Percentiles rank a stretch among this genome's conserved stretches.
These are phyloP conservation scores for Isaurus tuberculatus DNA, from an alignment of 92 coral and sea anemone genomes.

Conservation along the genomic window DNA sequence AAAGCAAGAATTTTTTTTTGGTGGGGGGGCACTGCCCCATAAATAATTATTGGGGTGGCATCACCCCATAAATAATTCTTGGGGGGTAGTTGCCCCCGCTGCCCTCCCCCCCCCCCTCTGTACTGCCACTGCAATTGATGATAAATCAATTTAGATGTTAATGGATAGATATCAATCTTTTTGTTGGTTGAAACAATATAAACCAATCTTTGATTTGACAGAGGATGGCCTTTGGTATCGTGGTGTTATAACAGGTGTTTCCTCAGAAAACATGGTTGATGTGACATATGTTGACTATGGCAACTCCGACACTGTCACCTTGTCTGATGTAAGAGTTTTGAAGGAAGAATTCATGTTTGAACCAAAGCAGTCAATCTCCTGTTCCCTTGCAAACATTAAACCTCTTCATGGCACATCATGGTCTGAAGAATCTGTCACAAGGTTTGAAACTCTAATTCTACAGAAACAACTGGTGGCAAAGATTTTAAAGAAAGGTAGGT, in stretches of 20 bases:
- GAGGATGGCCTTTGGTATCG: slow-evolving; percentile 82
- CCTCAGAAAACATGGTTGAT: slow-evolving; percentile 44
- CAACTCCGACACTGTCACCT: slow-evolving; percentile 59
- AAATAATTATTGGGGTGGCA: too few relatives aligned
- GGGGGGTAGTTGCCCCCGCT: too few relatives aligned
- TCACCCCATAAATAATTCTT: too few relatives aligned
- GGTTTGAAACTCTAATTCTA: slow-evolving; percentile 58
- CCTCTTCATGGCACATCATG: slow-evolving; percentile 58
- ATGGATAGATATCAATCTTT: too few relatives aligned
- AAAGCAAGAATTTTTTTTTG: too few relatives aligned
- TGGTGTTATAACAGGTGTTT: slow-evolving; percentile 53
- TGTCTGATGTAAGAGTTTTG: slow-evolving; percentile 62
- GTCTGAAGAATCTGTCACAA: slow-evolving; percentile 59
- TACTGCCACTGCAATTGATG: too few relatives aligned
- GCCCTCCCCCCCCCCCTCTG: too few relatives aligned
- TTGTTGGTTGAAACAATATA: not conserved
- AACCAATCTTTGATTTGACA: slow-evolving; percentile 3
- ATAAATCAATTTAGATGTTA: not conserved
- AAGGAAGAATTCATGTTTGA: slow-evolving; percentile 51
- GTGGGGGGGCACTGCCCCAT: too few relatives aligned
- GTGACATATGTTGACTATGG: slow-evolving; percentile 82
- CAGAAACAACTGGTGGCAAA: slow-evolving; percentile 76
- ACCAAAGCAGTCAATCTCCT: slow-evolving; percentile 69
- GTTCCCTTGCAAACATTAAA: slow-evolving; percentile 58
- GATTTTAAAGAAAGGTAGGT: slow-evolving; percentile 61